Evolutionary conservation across 2,113 vertebrate species (phyloP), one percentile per base, ranked within the genome.

Genomic region (Ibidorhyncha struthersii): DNA sequence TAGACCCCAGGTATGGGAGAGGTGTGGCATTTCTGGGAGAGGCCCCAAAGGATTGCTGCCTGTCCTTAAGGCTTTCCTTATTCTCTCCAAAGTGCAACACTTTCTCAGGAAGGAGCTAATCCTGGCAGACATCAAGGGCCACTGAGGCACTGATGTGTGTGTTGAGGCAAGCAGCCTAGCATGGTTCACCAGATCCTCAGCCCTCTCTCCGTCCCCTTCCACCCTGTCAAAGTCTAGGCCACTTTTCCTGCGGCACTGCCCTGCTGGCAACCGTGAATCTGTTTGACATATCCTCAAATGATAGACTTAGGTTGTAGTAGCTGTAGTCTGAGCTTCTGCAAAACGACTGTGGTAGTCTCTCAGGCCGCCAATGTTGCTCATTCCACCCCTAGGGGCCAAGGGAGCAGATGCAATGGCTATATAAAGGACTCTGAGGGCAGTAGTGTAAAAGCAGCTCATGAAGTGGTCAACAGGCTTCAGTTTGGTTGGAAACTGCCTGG

Each of bases 61-160:
- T 71, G 38, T 47, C 49, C 41, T 52, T 36, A 13, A 18, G 22
- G 58, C 9, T 62, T 72, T 74, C 71, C 23, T 52, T 67, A 6
- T 10, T 47, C 36, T n/a, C 30, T 40, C 30, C 12, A 4, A 53
- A 77, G 21, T 12, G n/a, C 49, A 65, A 27, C 18, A 2, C 9
- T 72, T 61, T 40, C 69, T 65, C 4, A 1, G 34, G 45, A 63
- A 93, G n/a, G 41, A 89, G 41, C 29, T 58, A 8, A 59, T 55
- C 63, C 73, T 70, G 63, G 10, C 45, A 66, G 45, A 22, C 12
- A 36, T 38, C 14, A 45, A 50, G 32, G 52, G 25, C 25, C 55
- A 45, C 38, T 0, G 3, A 19, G 53, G 23, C 36, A n/a, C 40
- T 77, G 67, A 18, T 2, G 2, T 2, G n/a, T 76, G 4, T 8